Evolutionary conservation across 2,797 vertebrate genomes (phyloP).

Genomic region (Chelmon rostratus): DNA sequence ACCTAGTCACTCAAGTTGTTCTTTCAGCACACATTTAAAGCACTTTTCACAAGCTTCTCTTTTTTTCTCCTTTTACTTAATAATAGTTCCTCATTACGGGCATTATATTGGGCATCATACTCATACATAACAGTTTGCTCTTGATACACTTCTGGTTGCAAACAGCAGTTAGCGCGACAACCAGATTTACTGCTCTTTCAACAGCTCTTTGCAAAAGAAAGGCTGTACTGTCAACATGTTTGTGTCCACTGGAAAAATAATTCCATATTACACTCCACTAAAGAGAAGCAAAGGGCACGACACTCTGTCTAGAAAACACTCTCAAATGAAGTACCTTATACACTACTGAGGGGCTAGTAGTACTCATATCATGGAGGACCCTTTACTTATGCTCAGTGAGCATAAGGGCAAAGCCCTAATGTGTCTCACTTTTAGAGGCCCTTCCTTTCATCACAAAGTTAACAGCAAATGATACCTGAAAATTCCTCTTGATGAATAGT

Average conservation of each 20-base stretch:
- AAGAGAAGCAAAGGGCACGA: constrained; percentile 54
- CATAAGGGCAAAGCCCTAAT: constrained; percentile 67
- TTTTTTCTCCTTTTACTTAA: background rate
- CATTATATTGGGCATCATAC: background rate
- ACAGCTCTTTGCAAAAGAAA: constrained; percentile 68
- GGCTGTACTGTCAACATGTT: constrained; percentile 56
- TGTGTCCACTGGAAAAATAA: constrained; percentile 59
- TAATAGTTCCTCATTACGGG: constrained; percentile 7
- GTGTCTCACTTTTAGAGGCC: constrained; percentile 65
- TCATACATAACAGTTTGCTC: background rate
- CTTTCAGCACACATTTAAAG: background rate
- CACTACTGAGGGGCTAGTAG: constrained; percentile 57
- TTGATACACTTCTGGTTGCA: constrained; percentile 27
- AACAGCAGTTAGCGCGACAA: constrained; percentile 45
- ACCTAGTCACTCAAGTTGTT: constrained; percentile 39
- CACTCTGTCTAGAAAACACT: constrained; percentile 70
- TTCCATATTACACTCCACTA: constrained; percentile 55
- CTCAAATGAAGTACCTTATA: constrained; percentile 68
- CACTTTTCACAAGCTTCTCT: background rate
- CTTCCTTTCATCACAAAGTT: constrained; percentile 75
- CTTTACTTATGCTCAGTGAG: constrained; percentile 75
- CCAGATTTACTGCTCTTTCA: constrained; percentile 67
- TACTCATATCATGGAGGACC: constrained; percentile 69
- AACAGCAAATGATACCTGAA: constrained; percentile 75
- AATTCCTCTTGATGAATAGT: constrained; percentile 74